Conservation (phyloP, 2,888 invertebrate genomes). For the Suillia variegata region DNA sequence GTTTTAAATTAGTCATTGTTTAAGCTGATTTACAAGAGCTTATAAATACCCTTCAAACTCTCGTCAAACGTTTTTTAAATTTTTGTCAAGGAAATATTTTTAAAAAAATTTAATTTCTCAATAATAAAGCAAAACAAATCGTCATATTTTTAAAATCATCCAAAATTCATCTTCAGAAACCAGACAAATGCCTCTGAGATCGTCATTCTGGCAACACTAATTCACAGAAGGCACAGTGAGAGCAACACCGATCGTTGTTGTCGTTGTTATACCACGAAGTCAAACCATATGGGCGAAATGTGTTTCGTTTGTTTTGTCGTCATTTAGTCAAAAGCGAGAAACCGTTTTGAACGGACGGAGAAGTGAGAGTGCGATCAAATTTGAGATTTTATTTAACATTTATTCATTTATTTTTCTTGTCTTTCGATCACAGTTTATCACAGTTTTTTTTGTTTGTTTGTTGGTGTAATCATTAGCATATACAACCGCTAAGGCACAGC, state of each 20-base stretch:
- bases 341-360: constrained; percentile 38
- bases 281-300: constrained; percentile 33
- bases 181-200: too few relatives aligned
- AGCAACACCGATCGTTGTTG: background rate
- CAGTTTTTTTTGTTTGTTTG: constrained; percentile 4
- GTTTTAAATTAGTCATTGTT: too few relatives aligned
- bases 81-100: too few relatives aligned
- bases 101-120: too few relatives aligned
- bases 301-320: constrained; percentile 33
- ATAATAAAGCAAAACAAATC: too few relatives aligned
- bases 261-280: constrained; percentile 19
- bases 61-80: too few relatives aligned
- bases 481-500: background rate
- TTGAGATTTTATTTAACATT: background rate
- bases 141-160: too few relatives aligned
- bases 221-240: background rate
- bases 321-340: constrained; percentile 40
- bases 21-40: too few relatives aligned
- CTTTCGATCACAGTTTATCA: background rate
- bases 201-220: too few relatives aligned
- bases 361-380: background rate
- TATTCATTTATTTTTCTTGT: background rate
- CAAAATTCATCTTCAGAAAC: too few relatives aligned
- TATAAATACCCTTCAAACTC: too few relatives aligned
- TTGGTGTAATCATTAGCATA: background rate